Evolutionary conservation across 1,140 invertebrate genomes (phyloP), one percentile per base, ranked within the genome.

Genomic region (Camponotus pennsylvanicus): DNA sequence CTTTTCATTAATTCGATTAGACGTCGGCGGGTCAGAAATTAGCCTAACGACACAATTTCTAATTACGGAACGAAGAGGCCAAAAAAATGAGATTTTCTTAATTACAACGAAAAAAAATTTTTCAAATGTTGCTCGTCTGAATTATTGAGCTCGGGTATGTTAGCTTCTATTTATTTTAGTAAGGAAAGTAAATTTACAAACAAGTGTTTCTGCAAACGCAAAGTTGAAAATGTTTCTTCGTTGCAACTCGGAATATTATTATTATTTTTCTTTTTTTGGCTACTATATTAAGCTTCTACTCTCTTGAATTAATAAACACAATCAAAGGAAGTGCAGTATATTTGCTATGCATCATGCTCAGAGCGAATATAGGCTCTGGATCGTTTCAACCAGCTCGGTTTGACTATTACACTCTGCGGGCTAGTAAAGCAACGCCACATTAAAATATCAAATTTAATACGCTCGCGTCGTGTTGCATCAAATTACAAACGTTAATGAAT

Each of bases 361-460:
- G 6, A 64, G 79, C 40, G 61, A 73, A 82, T 73, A 55, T 73
- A 73, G 67, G 67, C 67, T 52, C 4, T 45, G 67, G 67, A 82
- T 82, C 79, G 79, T 82, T 82, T 82, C 49, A 45, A 49, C 55
- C 59, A 73, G 37, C 55, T 73, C 40, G 79, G 21, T 82, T 82
- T 45, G 67, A 57, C 52, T 59, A 70, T 82, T 82, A 82, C 79
- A 73, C 67, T 55, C 67, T 45, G 34, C 18, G 79, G 79, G 57
- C 52, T 82, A 73, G 79, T 82, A 82, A 82, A 82, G 79, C 67
- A 59, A 40, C 64, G 52, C 27, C 69, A 45, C 55, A 61, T 61
- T 83, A 59, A 83, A 83, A 83, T 61, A 75, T 75, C 69, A 75
- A 83, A 75, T 83, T 83, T 83, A 63, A 83, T 83, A 83, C 57